These are phyloP conservation scores for Tenthredo livida DNA, from an alignment of 2,888 invertebrate species.

Conservation along the genomic window DNA sequence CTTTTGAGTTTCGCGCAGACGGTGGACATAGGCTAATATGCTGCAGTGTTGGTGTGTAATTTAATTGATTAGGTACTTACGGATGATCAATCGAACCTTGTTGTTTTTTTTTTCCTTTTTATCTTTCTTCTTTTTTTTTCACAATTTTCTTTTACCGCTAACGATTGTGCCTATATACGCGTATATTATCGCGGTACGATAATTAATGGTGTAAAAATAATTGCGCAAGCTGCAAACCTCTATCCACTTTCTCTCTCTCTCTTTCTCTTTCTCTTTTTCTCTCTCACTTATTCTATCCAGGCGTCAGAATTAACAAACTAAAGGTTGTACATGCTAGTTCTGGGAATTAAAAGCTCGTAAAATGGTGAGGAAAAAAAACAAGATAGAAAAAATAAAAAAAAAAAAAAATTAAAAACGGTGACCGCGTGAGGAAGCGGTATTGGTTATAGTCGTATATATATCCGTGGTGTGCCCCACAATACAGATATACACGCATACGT, in stretches of 20 bases:
- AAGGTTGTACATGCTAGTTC: background rate
- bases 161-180: background rate
- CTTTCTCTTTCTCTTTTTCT: background rate
- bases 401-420: slow-evolving; percentile 1
- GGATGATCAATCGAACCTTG: background rate
- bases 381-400: background rate
- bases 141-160: background rate
- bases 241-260: background rate
- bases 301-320: background rate
- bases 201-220: slow-evolving; percentile 17
- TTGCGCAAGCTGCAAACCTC: slow-evolving; percentile 1
- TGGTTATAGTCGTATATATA: background rate
- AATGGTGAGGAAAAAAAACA: background rate
- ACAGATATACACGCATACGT: too few relatives aligned
- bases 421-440: slow-evolving; percentile 24
- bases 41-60: background rate
- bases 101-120: background rate
- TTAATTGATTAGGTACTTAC: slow-evolving; percentile 21
- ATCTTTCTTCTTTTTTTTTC: background rate
- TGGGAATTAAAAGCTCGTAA: slow-evolving; percentile 49
- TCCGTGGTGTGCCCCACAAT: background rate
- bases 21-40: background rate
- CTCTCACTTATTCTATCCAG: background rate
- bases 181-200: background rate
- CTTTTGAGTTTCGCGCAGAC: background rate